Conservation (phyloP, 2,888 invertebrate species). For the Dinocampus coccinellae region DNA sequence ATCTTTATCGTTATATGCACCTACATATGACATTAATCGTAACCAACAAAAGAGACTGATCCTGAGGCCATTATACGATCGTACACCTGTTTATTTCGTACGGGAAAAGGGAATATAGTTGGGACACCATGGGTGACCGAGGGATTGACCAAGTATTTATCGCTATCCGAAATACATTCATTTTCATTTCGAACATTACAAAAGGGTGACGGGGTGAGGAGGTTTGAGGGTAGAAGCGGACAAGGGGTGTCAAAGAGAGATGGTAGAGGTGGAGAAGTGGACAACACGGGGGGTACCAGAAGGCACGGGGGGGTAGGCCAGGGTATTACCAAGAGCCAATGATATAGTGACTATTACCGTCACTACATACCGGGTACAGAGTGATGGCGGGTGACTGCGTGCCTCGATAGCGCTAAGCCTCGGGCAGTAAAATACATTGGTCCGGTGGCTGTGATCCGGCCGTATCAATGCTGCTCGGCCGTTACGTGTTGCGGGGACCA, state of each 20-base stretch:
- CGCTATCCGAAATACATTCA: conserved; percentile 70
- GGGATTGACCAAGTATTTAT: conserved; percentile 67
- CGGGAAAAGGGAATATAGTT: conserved; percentile 26
- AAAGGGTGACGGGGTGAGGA: conserved; percentile 36
- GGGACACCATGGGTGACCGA: conserved; percentile 31
- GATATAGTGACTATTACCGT: conserved; percentile 70
- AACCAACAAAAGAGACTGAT: conserved; percentile 33
- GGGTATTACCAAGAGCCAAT: conserved; percentile 69
- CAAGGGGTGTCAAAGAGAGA: conserved; percentile 42
- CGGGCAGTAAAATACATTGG: conserved; percentile 69
- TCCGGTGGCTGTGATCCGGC: conserved; percentile 68
- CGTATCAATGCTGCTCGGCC: conserved; percentile 68
- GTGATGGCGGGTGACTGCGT: conserved; percentile 70
- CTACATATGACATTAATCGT: neutral
- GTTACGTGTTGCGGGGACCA: conserved; percentile 58
- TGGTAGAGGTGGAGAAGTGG: conserved; percentile 29
- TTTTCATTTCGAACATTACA: conserved; percentile 69
- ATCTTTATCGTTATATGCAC: neutral
- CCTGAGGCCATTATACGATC: conserved; percentile 48
- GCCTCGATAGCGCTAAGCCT: conserved; percentile 70
- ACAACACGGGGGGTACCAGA: conserved; percentile 35
- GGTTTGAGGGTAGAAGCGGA: conserved; percentile 37
- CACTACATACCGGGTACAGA: conserved; percentile 68
- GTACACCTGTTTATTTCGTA: conserved; percentile 62
- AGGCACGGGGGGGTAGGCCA: conserved; percentile 53